Conservation (phyloP, 2,797 vertebrate genomes). For the Xyrichtys novacula region DNA sequence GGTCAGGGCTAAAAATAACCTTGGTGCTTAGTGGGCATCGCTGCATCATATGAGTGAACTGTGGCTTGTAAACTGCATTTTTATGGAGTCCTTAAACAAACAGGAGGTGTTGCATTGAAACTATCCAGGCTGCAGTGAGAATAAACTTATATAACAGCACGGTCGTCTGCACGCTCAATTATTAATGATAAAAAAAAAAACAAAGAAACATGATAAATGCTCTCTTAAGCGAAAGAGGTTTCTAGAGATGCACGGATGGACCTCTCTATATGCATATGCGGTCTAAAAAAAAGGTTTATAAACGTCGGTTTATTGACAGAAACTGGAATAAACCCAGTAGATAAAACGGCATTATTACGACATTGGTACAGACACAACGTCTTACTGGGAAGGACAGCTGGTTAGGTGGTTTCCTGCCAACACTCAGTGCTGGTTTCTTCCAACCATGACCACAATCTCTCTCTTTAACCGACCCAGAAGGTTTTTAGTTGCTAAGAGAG, state of each 20-base stretch:
- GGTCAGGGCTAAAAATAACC: conserved; percentile 3
- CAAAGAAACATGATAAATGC: too few species aligned
- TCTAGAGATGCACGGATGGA: conserved; percentile 1
- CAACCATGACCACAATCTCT: background rate
- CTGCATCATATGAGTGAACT: conserved; percentile 17
- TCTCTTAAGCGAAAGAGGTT: too few species aligned
- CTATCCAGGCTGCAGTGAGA: conserved; percentile 2
- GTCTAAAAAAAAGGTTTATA: too few species aligned
- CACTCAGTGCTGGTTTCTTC: background rate
- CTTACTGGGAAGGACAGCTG: background rate
- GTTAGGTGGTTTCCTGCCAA: background rate
- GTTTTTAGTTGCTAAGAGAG: background rate
- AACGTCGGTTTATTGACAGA: too few species aligned
- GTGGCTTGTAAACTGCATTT: conserved; percentile 37
- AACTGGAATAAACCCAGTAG: too few species aligned
- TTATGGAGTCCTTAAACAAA: conserved; percentile 37
- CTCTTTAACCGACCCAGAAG: background rate
- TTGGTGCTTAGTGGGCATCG: background rate
- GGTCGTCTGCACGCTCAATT: conserved; percentile 13
- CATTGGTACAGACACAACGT: background rate
- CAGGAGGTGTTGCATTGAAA: conserved; percentile 6
- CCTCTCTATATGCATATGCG: too few species aligned
- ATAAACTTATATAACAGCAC: conserved; percentile 17
- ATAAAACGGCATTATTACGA: background rate
- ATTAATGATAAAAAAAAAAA: too few species aligned